Evolutionary conservation across 2,888 invertebrate genomes (phyloP).

Genomic region (Galerucella calmariensis): DNA sequence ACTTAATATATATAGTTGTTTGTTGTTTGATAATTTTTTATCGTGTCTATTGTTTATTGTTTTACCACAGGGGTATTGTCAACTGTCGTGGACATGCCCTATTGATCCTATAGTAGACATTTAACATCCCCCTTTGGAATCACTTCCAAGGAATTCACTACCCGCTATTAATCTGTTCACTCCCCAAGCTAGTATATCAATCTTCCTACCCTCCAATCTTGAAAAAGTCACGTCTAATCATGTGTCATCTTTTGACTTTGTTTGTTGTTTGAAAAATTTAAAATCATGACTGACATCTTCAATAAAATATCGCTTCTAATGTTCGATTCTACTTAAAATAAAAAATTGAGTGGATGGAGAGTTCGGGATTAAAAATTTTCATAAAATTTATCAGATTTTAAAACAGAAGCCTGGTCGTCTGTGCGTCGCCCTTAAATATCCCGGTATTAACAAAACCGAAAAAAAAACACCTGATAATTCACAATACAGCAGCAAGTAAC

Average conservation of each 20-base stretch:
- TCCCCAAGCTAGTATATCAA: neutral
- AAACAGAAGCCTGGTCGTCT: neutral
- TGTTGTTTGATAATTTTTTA: no score
- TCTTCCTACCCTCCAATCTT: neutral
- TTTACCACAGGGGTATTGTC: no score
- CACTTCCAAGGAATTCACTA: neutral
- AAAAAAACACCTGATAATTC: constrained; percentile 10
- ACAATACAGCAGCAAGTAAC: constrained; percentile 7
- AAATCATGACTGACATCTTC: no score
- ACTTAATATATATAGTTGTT: no score
- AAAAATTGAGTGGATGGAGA: no score
- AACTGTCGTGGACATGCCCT: no score
- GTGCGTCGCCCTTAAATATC: neutral
- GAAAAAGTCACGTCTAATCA: neutral
- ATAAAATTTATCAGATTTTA: neutral
- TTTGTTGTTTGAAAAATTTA: no score
- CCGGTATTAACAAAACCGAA: neutral
- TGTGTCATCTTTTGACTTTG: neutral
- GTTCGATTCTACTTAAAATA: no score
- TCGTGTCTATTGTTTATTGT: no score
- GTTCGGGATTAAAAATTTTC: neutral
- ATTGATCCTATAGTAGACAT: no score
- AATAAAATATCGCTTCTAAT: no score
- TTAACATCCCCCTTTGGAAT: no score
- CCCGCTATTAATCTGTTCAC: neutral